Evolutionary conservation across 2,113 vertebrate species (phyloP), one percentile per base, ranked within the genome.

Genomic region (Saimiri boliviensis): DNA sequence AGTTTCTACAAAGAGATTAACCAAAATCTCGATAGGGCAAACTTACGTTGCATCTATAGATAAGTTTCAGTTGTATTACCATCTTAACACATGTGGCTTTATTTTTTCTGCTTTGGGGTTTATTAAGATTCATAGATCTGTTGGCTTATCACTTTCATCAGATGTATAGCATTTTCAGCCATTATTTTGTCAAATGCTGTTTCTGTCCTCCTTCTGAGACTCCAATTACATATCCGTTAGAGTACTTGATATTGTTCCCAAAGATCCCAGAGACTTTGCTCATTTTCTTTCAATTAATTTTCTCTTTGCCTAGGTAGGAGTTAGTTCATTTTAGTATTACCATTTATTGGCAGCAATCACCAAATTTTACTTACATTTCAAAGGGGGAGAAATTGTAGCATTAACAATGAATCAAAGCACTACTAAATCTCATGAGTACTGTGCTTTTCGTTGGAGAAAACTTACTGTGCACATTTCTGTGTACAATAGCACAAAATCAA

Each of bases 321-420:
- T 74, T 45, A 12, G 40, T 74, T 42, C 8, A 42, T 74, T 97
- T 98, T 98, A 98, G 98, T 98, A 25, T 98, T 98, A 98, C 98
- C 98, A 98, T 99, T 99, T 98, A 98, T 98, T 99, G 98, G 98
- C 98, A 98, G 99, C 98, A 98, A 98, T 98, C 98, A 98, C 98
- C 98, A 98, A 97, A 97, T 98, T 98, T 99, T 98, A 99, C 98
- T 99, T 99, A 99, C 99, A 99, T 99, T 99, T 98, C 99, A 99
- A 99, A 98, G 98, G 99, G 99, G 99, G 98, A 99, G 98, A 99
- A 98, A 98, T 98, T 98, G 98, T 98, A 98, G 98, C 98, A 98
- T 99, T 98, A 99, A 99, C 99, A 99, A 99, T 98, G 98, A 98
- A 98, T 98, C 97, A 97, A 99, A 99, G 99, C 98, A 97, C 97